phyloP scores from a whole-genome alignment of 1,140 invertebrate genomes.

The Muscidifurax raptorellus region DNA sequence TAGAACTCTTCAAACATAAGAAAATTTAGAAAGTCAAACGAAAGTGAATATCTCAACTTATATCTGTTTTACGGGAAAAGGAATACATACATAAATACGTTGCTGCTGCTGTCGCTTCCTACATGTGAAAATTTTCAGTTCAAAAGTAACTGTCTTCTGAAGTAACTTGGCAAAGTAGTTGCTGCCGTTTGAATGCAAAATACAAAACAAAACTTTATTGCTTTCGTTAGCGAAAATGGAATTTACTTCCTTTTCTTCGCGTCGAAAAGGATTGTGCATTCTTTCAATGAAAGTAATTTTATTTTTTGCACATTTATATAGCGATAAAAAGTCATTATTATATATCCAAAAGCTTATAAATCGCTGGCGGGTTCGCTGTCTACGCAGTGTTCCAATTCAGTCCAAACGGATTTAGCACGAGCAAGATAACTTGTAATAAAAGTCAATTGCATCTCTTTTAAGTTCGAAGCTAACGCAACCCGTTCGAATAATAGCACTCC shows the following conservation, averaged over 20 bases:
- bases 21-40: conserved; percentile 45
- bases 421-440: conserved; percentile 32
- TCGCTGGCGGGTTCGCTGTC: background rate
- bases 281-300: too few species aligned
- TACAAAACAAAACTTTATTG: background rate
- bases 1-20: conserved; percentile 27
- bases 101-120: background rate
- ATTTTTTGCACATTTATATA: background rate
- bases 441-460: conserved; percentile 35
- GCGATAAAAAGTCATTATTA: too few species aligned
- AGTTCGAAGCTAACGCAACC: conserved; percentile 13
- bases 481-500: background rate
- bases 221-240: background rate
- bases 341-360: background rate
- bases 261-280: background rate
- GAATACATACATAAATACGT: background rate
- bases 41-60: conserved; percentile 39
- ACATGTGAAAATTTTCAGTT: background rate
- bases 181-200: background rate
- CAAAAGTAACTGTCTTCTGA: background rate
- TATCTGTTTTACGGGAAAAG: conserved; percentile 11
- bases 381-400: background rate
- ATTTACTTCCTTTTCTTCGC: background rate
- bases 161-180: background rate
- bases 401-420: background rate